Percentiles rank a stretch among this genome's conserved stretches.
Conservation (phyloP, 2,888 invertebrate genomes). For the Keiferia lycopersicella region DNA sequence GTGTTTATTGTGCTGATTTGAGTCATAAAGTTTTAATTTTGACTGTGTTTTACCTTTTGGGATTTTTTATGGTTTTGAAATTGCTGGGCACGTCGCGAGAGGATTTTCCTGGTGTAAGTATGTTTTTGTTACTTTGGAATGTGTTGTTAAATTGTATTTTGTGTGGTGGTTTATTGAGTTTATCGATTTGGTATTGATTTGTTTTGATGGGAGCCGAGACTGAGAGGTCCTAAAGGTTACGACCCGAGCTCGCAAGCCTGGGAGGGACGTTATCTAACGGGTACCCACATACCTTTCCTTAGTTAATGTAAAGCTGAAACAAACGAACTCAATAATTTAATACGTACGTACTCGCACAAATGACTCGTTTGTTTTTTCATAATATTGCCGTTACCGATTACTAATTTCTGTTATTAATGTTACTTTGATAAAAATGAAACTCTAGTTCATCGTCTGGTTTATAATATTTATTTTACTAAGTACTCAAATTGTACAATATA, state of each 20-base stretch:
- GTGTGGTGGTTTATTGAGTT: conserved; percentile 32
- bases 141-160: conserved; percentile 10
- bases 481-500: not conserved
- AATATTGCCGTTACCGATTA: no score
- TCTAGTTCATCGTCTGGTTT: no score
- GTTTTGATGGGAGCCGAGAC: conserved; percentile 51
- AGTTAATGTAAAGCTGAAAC: not conserved
- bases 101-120: conserved; percentile 53
- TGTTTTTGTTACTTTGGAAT: conserved; percentile 29
- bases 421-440: no score
- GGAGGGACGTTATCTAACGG: conserved; percentile 62
- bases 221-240: conserved; percentile 60
- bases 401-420: no score
- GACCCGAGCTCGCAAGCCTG: conserved; percentile 56
- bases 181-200: conserved; percentile 61
- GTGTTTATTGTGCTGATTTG: conserved; percentile 33
- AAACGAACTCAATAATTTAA: not conserved
- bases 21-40: conserved; percentile 34
- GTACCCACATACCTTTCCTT: conserved; percentile 29
- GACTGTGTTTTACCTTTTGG: conserved; percentile 25
- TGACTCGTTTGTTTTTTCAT: not conserved
- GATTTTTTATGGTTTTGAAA: conserved; percentile 34
- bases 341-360: not conserved
- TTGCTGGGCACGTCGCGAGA: conserved; percentile 35
- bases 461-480: no score